Evolutionary conservation across 2,113 vertebrate genomes (phyloP).

Genomic region (Hyperoodon ampullatus): DNA sequence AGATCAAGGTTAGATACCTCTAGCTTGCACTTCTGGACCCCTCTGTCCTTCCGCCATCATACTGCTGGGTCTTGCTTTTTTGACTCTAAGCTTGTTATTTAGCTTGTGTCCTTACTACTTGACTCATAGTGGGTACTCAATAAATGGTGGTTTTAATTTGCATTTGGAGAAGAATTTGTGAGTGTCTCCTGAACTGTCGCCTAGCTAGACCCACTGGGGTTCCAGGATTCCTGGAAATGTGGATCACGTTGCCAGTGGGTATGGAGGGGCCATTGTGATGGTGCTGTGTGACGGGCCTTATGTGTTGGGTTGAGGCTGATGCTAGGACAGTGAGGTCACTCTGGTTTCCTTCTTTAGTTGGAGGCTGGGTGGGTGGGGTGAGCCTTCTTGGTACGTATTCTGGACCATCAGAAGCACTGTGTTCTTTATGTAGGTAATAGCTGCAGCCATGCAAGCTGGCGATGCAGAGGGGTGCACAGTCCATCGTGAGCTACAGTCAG

Average conservation of each 20-base stretch:
- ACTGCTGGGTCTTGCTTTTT: neutral
- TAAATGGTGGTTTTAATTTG: neutral
- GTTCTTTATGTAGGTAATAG: conserved; percentile 60
- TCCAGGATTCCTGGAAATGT: neutral
- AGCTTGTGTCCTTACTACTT: neutral
- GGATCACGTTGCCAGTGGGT: neutral
- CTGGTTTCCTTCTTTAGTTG: neutral
- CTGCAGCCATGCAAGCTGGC: conserved; percentile 61
- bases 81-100: neutral
- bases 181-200: neutral
- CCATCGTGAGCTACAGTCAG: conserved; percentile 52
- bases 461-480: neutral
- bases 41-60: neutral
- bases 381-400: neutral
- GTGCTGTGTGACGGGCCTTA: neutral
- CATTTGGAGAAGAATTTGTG: neutral
- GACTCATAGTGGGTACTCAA: neutral
- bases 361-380: neutral
- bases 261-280: neutral
- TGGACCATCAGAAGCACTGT: neutral
- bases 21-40: neutral
- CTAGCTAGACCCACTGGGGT: neutral
- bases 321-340: neutral
- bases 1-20: neutral
- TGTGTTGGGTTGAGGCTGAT: neutral